Evolutionary conservation across 2,888 invertebrate species (phyloP).

Genomic region (Schizaphis graminum): DNA sequence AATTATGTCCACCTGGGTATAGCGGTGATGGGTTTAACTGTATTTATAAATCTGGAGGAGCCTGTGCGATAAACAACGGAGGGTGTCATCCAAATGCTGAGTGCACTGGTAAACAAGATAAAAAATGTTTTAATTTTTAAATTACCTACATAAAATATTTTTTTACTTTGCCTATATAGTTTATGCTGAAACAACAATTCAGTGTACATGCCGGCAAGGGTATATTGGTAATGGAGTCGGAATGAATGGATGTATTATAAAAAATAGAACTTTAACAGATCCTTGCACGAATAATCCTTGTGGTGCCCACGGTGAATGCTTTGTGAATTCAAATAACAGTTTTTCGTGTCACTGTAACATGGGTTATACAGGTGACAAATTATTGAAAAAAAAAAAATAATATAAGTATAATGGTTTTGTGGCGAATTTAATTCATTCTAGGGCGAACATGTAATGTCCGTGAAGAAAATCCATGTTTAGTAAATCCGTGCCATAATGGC

Average conservation of each 20-base stretch:
- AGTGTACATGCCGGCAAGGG: constrained; percentile 85
- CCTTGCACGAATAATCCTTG: constrained; percentile 75
- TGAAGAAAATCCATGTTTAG: not conserved
- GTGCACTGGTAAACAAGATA: constrained; percentile 81
- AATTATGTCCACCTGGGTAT: constrained; percentile 89
- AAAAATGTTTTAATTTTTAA: constrained; percentile 69
- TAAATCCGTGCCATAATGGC: constrained; percentile 28
- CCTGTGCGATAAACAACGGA: constrained; percentile 83
- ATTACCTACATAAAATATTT: not conserved
- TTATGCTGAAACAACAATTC: constrained; percentile 71
- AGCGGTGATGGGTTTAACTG: constrained; percentile 87
- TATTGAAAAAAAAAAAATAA: not conserved
- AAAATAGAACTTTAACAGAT: constrained; percentile 65
- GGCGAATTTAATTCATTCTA: not conserved
- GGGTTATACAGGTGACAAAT: constrained; percentile 75
- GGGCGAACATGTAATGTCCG: constrained; percentile 15
- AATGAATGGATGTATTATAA: constrained; percentile 78
- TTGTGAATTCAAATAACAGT: constrained; percentile 71
- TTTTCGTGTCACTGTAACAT: constrained; percentile 76
- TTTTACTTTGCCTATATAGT: constrained; percentile 65
- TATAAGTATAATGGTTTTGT: not conserved
- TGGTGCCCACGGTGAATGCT: constrained; percentile 75
- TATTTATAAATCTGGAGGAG: constrained; percentile 74
- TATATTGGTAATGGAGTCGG: constrained; percentile 87
- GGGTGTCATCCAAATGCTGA: constrained; percentile 87